Percentiles rank a stretch among this genome's conserved stretches.
These are phyloP conservation scores for Eurytoma adleriae DNA, from an alignment of 2,888 invertebrate species.

Conservation along the genomic window DNA sequence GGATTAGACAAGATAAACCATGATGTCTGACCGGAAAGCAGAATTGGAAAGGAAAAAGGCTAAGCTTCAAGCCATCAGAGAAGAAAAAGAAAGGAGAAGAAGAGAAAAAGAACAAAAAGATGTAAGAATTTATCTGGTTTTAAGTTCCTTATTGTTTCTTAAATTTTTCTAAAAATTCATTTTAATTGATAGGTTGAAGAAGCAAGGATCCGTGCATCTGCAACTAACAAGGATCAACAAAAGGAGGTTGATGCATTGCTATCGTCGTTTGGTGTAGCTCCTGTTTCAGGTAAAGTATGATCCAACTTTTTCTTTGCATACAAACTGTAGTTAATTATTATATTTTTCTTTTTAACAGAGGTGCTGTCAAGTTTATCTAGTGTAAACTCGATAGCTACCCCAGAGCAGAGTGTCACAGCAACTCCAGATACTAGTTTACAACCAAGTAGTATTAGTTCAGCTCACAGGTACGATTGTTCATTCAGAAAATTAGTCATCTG, in stretches of 20 bases:
- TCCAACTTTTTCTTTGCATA: slow-evolving; percentile 6
- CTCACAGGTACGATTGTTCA: slow-evolving; percentile 69
- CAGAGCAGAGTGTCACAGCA: slow-evolving; percentile 86
- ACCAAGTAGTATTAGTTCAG: slow-evolving; percentile 79
- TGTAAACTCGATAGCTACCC: slow-evolving; percentile 87
- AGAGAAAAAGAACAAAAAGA: slow-evolving; percentile 92
- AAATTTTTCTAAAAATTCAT: neutral
- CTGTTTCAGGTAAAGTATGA: slow-evolving; percentile 81
- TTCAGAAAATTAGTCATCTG: too few relatives aligned
- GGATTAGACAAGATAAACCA: slow-evolving; percentile 54
- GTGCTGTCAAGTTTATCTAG: slow-evolving; percentile 90
- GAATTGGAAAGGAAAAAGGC: slow-evolving; percentile 95
- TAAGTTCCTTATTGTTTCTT: neutral
- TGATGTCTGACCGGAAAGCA: slow-evolving; percentile 93
- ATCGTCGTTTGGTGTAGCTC: slow-evolving; percentile 90
- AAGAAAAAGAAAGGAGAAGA: slow-evolving; percentile 91
- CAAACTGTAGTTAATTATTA: neutral
- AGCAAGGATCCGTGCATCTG: slow-evolving; percentile 75
- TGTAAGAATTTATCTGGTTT: slow-evolving; percentile 78
- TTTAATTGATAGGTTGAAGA: slow-evolving; percentile 74
- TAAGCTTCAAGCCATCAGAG: slow-evolving; percentile 91
- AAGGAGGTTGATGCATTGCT: slow-evolving; percentile 92
- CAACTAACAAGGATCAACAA: slow-evolving; percentile 77
- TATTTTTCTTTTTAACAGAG: slow-evolving; percentile 75
- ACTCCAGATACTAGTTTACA: slow-evolving; percentile 90